Conservation (phyloP, 2,113 vertebrate genomes). For the Psittacula cyanocephala region DNA sequence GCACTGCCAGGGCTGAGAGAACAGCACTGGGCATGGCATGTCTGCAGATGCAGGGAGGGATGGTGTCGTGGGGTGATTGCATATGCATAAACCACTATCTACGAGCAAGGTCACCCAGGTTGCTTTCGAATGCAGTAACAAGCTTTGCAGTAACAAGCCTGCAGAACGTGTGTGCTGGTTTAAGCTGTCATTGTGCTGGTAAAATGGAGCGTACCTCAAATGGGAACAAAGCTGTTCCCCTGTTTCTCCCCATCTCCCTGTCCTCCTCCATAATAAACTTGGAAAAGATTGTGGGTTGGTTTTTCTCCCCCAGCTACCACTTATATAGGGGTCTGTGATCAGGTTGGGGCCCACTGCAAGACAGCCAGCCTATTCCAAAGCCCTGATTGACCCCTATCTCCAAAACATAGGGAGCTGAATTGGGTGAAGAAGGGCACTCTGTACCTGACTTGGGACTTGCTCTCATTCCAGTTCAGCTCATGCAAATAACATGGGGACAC, state of each 20-base stretch:
- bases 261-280: neutral
- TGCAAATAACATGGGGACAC: neutral
- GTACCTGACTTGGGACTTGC: neutral
- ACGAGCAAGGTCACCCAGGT: fast-evolving
- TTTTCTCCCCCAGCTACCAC: fast-evolving
- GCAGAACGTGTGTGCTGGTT: neutral
- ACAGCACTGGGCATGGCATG: fast-evolving
- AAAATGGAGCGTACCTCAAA: neutral
- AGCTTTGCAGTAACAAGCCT: neutral
- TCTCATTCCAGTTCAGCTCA: neutral
- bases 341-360: fast-evolving
- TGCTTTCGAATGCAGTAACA: neutral
- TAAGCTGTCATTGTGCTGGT: neutral
- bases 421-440: fast-evolving
- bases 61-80: neutral
- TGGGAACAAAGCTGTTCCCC: neutral
- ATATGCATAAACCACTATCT: neutral
- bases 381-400: neutral
- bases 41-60: neutral
- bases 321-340: neutral
- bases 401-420: neutral
- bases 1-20: neutral
- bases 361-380: neutral
- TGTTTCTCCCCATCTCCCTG: neutral
- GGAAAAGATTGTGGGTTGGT: neutral